These are phyloP conservation scores for Ganaspis sp. DNA, from an alignment of 1,140 invertebrate species.

Conservation along the genomic window DNA sequence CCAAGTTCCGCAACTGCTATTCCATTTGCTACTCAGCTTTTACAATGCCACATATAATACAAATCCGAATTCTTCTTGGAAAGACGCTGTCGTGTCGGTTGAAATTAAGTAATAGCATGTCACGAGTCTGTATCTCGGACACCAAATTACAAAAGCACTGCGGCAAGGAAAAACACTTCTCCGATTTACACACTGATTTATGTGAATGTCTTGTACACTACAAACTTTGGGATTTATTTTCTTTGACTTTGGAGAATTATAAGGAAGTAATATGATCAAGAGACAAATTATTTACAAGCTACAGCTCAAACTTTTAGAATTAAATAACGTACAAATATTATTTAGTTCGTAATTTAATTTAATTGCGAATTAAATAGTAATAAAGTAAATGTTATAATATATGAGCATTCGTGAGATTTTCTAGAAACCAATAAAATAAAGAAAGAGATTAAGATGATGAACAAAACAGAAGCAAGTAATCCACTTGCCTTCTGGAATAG, in stretches of 20 bases:
- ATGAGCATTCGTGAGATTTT: neutral
- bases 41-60: neutral
- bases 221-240: neutral
- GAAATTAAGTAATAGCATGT: conserved; percentile 30
- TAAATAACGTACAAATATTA: too few species aligned
- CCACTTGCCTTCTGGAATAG: neutral
- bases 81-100: conserved; percentile 23
- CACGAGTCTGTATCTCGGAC: conserved; percentile 6
- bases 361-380: too few species aligned
- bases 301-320: too few species aligned
- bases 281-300: too few species aligned
- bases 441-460: neutral
- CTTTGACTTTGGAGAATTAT: too few species aligned
- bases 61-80: conserved; percentile 14
- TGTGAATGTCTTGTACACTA: neutral
- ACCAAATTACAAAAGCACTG: conserved; percentile 16
- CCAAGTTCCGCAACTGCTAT: neutral
- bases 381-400: too few species aligned
- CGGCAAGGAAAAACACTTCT: conserved; percentile 1
- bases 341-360: too few species aligned
- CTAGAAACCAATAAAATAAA: neutral
- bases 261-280: too few species aligned
- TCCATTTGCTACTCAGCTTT: neutral
- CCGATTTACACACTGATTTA: conserved; percentile 18
- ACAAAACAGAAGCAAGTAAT: neutral